Evolutionary conservation across 2,888 invertebrate species (phyloP).

Genomic region (Salticus scenicus): DNA sequence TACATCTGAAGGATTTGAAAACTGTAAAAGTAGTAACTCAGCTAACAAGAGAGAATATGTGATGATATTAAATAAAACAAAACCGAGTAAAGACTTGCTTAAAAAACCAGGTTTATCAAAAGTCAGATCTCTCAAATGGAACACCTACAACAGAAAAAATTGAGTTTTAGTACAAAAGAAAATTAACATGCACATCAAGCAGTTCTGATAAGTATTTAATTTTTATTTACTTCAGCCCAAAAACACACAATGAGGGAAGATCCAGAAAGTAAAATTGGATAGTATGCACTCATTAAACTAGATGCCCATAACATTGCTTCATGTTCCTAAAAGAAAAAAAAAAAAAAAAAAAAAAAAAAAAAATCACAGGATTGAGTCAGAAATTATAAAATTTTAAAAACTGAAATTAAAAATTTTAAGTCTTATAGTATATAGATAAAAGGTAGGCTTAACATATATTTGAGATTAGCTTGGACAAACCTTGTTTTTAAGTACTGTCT

Average conservation of each 20-base stretch:
- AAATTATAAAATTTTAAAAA: background rate
- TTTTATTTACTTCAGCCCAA: constrained; percentile 89
- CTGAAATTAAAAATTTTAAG: too few species aligned
- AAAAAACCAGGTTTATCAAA: constrained; percentile 93
- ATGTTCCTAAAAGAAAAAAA: constrained; percentile 76
- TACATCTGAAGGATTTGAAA: constrained; percentile 68
- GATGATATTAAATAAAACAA: constrained; percentile 91
- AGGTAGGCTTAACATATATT: too few species aligned
- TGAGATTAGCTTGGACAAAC: too few species aligned
- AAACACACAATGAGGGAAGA: constrained; percentile 93
- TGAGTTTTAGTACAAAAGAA: too few species aligned
- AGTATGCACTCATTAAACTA: constrained; percentile 90
- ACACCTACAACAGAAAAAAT: constrained; percentile 82
- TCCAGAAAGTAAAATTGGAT: constrained; percentile 90
- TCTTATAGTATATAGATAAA: too few species aligned
- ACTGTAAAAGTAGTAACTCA: constrained; percentile 77
- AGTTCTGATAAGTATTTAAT: background rate
- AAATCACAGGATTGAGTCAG: background rate
- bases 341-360: background rate
- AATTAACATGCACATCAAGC: too few species aligned
- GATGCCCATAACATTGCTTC: constrained; percentile 85
- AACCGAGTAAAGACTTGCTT: constrained; percentile 92
- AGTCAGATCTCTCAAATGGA: constrained; percentile 89
- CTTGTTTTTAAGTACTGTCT: too few species aligned
- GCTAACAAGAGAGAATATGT: constrained; percentile 89